Evolutionary conservation across 2,888 invertebrate species (phyloP).

Genomic region (Eudiplozoon nipponicum): DNA sequence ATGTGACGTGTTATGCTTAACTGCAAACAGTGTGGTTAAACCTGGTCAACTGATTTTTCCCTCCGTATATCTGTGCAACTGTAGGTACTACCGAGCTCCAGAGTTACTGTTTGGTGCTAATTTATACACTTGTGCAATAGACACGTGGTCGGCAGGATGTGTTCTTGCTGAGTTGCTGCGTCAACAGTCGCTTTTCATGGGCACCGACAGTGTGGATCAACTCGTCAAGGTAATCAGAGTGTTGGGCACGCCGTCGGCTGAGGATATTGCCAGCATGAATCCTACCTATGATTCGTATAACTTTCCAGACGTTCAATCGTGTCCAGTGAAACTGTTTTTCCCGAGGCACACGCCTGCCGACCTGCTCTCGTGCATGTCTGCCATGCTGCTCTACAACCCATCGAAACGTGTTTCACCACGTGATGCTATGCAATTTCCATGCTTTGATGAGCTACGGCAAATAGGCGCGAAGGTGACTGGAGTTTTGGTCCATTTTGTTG

Average conservation of each 20-base stretch:
- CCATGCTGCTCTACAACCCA: constrained; percentile 12
- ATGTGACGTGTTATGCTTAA: no score
- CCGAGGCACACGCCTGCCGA: constrained; percentile 8
- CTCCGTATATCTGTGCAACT: background rate
- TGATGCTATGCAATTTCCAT: constrained; percentile 9
- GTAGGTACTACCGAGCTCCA: constrained; percentile 15
- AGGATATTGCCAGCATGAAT: constrained; percentile 15
- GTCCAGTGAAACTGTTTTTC: constrained; percentile 12
- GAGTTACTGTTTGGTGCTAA: constrained; percentile 15
- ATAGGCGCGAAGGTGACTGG: background rate
- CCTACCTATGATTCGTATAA: constrained; percentile 7
- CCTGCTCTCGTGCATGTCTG: constrained; percentile 5
- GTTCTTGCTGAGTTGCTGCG: constrained; percentile 16
- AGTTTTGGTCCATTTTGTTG: no score
- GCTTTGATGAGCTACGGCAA: constrained; percentile 9
- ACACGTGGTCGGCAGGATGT: constrained; percentile 17
- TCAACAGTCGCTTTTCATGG: constrained; percentile 11
- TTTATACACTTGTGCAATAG: constrained; percentile 14
- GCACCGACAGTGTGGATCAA: constrained; percentile 15
- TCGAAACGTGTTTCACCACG: background rate
- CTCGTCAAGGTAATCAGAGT: constrained; percentile 16
- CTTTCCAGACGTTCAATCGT: constrained; percentile 12
- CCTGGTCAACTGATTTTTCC: background rate
- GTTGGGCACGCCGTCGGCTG: constrained; percentile 16
- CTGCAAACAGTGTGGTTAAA: no score